Percentiles rank a stretch among this genome's conserved stretches.
Conservation (phyloP, 1,140 invertebrate genomes). For the Drosophila takahashii region DNA sequence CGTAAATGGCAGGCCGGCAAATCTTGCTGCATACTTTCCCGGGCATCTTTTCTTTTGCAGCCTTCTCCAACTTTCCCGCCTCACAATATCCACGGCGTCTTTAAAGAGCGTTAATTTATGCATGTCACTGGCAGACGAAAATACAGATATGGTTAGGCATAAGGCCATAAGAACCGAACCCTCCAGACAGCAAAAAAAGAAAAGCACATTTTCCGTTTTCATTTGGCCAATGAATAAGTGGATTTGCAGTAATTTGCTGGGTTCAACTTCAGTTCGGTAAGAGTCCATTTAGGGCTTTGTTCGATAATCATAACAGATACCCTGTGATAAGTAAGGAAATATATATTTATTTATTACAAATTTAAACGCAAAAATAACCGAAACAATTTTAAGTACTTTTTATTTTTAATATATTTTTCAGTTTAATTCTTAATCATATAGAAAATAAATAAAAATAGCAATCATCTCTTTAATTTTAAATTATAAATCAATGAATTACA, state of each 20-base stretch:
- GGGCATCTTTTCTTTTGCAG: neutral
- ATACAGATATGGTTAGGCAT: constrained; percentile 29
- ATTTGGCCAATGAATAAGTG: constrained; percentile 30
- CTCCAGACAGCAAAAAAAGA: neutral
- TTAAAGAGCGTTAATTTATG: constrained; percentile 55
- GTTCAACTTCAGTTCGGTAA: constrained; percentile 3
- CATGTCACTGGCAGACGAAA: constrained; percentile 36
- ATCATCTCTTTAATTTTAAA: no score
- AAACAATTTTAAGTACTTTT: no score
- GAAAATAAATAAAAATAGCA: no score
- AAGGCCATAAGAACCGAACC: constrained; percentile 15
- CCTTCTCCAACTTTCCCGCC: neutral
- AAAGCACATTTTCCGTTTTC: constrained; percentile 20
- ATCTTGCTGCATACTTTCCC: constrained; percentile 53
- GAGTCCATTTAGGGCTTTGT: constrained; percentile 2
- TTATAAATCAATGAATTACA: no score
- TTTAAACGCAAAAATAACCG: no score
- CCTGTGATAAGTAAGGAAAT: neutral
- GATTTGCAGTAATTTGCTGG: constrained; percentile 33
- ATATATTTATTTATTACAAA: neutral
- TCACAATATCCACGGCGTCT: neutral
- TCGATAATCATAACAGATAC: neutral
- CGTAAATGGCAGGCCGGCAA: constrained; percentile 54
- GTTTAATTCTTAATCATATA: no score
- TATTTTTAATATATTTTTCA: no score